Evolutionary conservation across 2,888 invertebrate species (phyloP), one percentile per base, ranked within the genome.

Genomic region (Papilio gigon): DNA sequence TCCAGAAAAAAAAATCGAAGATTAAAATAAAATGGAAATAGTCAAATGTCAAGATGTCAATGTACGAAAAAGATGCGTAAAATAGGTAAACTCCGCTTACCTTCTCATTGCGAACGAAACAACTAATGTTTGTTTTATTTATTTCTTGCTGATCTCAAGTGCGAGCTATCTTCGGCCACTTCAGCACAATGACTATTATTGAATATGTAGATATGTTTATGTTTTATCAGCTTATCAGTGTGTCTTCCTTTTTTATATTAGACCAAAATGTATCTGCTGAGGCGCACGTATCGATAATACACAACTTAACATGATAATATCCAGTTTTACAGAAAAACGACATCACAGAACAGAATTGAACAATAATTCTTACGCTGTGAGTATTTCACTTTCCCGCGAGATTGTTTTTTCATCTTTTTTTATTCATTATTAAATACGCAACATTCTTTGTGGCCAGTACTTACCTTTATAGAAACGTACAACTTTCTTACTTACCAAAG

Each of bases 241-340:
- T 47, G 47, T 47, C 47, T 47, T 47, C 47, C 20, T 47, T 47
- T 47, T 22, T 11, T 12, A 47, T 47, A 47, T 47, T 47, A 47
- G 12, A 47, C 4, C 12, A 22, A 9, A 47, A 47, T 12, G 47
- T 47, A 22, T 47, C 22, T 47, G 47, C 47, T 47, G 22, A 47
- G 4, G 22, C 12, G 22, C 47, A 47, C 47, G 47, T 56, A 33
- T 30, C 17, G 56, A 27, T 27, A 56, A 56, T 14, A 30, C 17
- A 56, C 3, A 47, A 11, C 12, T 47, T 11, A 11, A 12, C 22
- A 22, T 22, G 47, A 47, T 12, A 47, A 47, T 11, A 11, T 4
- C 12, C 4, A 0, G 22, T 22, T 47, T 47, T 47, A 20, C 22
- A 47, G 11, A 47, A 47, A 22, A 22, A 47, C 11, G 22, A 11